Percentiles rank a stretch among this genome's conserved stretches.
Evolutionary conservation across 2,113 vertebrate species (phyloP).

Genomic region (Phalacrocorax brasilianus): DNA sequence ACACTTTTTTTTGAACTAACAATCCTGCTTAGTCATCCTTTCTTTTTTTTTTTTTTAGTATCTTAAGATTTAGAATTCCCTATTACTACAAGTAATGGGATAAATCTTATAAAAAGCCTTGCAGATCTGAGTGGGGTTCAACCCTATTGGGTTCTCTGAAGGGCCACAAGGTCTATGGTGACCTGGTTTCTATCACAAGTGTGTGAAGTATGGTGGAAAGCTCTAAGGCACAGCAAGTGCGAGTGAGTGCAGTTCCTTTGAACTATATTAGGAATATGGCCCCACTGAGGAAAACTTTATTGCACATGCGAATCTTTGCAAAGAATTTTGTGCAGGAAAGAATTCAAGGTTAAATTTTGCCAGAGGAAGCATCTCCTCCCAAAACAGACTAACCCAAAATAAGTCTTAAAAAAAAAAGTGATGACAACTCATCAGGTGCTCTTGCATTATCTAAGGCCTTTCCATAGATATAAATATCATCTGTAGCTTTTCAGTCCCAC

Average conservation of each 20-base stretch:
- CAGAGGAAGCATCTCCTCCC: neutral
- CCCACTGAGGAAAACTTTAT: neutral
- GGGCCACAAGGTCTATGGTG: neutral
- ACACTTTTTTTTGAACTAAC: neutral
- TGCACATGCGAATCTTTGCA: fast-evolving
- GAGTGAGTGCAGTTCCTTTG: neutral
- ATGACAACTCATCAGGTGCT: neutral
- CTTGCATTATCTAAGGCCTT: neutral
- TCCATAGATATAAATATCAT: neutral
- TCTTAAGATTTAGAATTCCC: neutral
- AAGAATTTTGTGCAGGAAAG: neutral
- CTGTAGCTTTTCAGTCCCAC: neutral
- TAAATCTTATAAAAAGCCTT: neutral
- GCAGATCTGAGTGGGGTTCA: neutral
- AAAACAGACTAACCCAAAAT: neutral
- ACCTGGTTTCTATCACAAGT: neutral
- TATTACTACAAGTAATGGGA: neutral
- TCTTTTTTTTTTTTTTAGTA: neutral
- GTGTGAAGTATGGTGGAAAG: neutral
- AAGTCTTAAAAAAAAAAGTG: neutral
- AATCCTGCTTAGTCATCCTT: neutral
- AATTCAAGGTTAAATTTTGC: neutral
- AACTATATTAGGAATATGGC: neutral
- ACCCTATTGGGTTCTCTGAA: neutral
- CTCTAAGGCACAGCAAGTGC: neutral